phyloP scores from a whole-genome alignment of 2,113 vertebrate genomes.

The Oenanthe oenanthe region DNA sequence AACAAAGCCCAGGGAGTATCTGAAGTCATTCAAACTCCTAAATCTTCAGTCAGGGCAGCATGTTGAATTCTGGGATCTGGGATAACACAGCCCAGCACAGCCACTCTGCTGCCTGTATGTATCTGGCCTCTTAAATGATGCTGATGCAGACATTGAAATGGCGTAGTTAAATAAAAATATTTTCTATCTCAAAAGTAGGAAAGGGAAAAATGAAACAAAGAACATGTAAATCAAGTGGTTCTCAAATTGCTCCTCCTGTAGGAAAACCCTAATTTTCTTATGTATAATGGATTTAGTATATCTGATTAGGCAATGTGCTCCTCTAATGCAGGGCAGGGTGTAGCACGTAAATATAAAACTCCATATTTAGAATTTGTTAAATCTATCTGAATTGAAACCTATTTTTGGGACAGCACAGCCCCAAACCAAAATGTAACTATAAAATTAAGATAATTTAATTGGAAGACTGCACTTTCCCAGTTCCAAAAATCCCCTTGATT shows the following conservation, averaged over 20 bases:
- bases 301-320: background rate
- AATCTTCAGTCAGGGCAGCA: background rate
- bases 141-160: background rate
- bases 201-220: background rate
- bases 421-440: background rate
- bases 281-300: background rate
- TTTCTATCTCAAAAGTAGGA: background rate
- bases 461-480: background rate
- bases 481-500: background rate
- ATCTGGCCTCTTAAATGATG: background rate
- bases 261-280: background rate
- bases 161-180: background rate
- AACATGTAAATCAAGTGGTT: background rate
- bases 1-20: background rate
- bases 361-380: background rate
- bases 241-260: background rate
- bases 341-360: background rate
- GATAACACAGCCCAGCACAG: background rate
- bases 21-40: background rate
- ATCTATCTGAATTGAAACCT: background rate
- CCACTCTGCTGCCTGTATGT: background rate
- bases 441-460: background rate
- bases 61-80: background rate
- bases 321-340: background rate
- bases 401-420: background rate